Evolutionary conservation across 1,140 invertebrate species (phyloP), one percentile per base, ranked within the genome.

Genomic region (Mactra quadrangularis): DNA sequence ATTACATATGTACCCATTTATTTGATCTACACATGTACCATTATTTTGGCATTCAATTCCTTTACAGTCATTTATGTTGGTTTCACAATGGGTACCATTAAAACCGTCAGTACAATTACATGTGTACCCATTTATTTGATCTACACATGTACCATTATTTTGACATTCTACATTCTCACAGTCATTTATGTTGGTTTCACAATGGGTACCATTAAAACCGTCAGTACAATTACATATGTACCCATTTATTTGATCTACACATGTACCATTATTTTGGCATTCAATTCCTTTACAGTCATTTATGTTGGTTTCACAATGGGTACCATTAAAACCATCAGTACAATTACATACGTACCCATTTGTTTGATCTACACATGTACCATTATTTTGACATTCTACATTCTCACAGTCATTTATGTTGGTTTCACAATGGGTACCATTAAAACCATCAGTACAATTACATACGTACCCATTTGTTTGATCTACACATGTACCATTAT

Each of bases 111-210:
- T n/a, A 59, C 55, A 59, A 13, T 27, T 59, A 27, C 55, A 59
- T 59, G 55, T 27, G 33, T 68, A 75, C 19, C 29, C 47, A 11
- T 70, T 76, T 6, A 79, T 41, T 33, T 55, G 29, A 41, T 86
- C 78, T 38, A 25, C 53, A 72, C 82, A 84, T 11, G 78, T 59
- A 22, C 53, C 82, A 47, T 78, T 59, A 27, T 72, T 31, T n/a
- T n/a, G n/a, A 74, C 59, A 84, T 17, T n/a, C 25, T 25, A n/a
- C 17, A 33, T 19, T 74, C 7, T 3, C 2, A 74, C 70, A 76
- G n/a, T 71, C 52, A 64, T 70, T 17, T 2, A 74, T 84, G n/a
- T 35, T n/a, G 25, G 17, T 52, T 31, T 59, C 55, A 29, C 55
- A 59, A 29, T 27, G 11, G 4, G 3, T 1, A 27, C 55, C 55